Base-by-base conservation (phyloP, 2,888 invertebrate species). In the Synergus japonicus region DNA sequence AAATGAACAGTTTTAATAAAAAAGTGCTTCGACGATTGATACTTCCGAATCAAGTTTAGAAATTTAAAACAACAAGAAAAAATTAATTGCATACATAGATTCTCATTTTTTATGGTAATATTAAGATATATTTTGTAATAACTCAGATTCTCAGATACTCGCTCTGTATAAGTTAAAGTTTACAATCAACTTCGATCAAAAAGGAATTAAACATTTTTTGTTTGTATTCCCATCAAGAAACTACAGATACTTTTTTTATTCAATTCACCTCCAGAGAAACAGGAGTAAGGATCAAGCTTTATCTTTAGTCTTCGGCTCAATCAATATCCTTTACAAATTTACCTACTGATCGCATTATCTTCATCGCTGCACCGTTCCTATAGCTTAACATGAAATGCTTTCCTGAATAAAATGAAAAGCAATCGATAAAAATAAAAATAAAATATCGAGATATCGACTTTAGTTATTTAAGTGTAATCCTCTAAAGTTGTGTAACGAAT, bases 291-390 rank as follows among this genome's bases (percentile, higher is more conserved):
- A 29, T 29, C n/a, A 2, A 18, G 10, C 10, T 66, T 66, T 12
- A 44, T 18, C 43, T 44, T 41, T 10, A 43, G 5, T 66, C 13
- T 5, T 29, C 13, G 2, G 29, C 29, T 43, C 43, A 69, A 69
- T 46, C 15, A 46, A 46, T 46, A 49, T 69, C 63, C 60, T 78
- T 78, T 66, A 44, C 41, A 78, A 80, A 80, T 80, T 76, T 80
- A 78, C 78, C 43, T 44, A 58, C 37, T 12, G 60, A 58, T 76
- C 76, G 54, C 29, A 76, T 76, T 78, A 76, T 78, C 76, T 64
- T 13, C 66, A 66, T 66, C 49, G 13, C 15, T 54, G 22, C 29
- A 44, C 15, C 8, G 46, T 37, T 54, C 7, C 7, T 37, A 15
- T 49, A 37, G 29, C 29, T 69, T 13, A 49, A 8, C 69, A 37